phyloP scores from a whole-genome alignment of 2,888 invertebrate genomes.

The Hydrotaea cyrtoneurina region DNA sequence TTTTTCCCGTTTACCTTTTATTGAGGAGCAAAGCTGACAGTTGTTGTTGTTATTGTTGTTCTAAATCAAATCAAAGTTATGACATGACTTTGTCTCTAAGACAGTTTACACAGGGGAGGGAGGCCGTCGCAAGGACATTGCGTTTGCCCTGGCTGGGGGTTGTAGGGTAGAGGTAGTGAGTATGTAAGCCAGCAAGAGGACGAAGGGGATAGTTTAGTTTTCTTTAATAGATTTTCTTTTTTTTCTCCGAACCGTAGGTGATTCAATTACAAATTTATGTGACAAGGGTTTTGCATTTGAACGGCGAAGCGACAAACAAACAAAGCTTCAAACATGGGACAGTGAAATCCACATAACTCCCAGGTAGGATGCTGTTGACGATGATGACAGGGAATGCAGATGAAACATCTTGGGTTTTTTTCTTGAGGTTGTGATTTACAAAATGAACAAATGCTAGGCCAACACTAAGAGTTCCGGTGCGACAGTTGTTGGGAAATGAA shows the following conservation, averaged over 20 bases:
- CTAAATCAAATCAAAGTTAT: constrained; percentile 73
- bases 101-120: constrained; percentile 31
- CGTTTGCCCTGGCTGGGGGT: not conserved
- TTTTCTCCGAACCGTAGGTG: constrained; percentile 42
- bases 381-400: not conserved
- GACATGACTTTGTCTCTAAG: constrained; percentile 76
- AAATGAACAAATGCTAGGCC: constrained; percentile 22
- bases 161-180: too few species aligned
- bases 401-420: constrained; percentile 39
- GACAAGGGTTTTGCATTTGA: constrained; percentile 55
- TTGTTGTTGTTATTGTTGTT: constrained; percentile 28
- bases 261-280: constrained; percentile 65
- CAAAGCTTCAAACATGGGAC: constrained; percentile 24
- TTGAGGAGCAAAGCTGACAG: constrained; percentile 49
- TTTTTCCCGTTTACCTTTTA: not conserved
- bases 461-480: too few species aligned
- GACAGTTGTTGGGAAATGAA: constrained; percentile 26
- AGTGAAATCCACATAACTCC: not conserved
- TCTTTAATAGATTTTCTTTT: constrained; percentile 32
- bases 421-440: not conserved
- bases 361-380: constrained; percentile 36
- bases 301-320: not conserved
- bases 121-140: constrained; percentile 24
- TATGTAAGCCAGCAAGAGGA: constrained; percentile 10
- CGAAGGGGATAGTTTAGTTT: constrained; percentile 34